These are phyloP conservation scores for Cetonia aurata DNA, from an alignment of 2,888 invertebrate species.

Conservation along the genomic window DNA sequence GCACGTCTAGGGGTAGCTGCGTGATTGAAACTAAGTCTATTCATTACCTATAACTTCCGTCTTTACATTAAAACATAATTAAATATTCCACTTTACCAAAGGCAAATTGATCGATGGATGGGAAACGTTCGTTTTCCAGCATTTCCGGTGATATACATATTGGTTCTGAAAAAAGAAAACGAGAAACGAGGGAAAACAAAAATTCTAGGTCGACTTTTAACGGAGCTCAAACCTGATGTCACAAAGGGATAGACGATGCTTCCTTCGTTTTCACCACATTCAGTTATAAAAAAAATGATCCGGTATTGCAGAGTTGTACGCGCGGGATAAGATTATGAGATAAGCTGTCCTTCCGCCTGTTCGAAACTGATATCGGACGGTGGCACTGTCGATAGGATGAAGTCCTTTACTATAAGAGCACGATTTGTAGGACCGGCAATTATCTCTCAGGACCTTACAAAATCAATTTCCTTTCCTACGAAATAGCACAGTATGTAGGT, in stretches of 20 bases:
- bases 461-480: constrained; percentile 9
- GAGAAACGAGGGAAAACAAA: background rate
- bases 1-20: constrained; percentile 47
- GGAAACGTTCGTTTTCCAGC: constrained; percentile 13
- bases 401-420: background rate
- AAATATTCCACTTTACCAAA: constrained; percentile 43
- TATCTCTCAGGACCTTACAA: constrained; percentile 17
- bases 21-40: constrained; percentile 55
- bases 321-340: constrained; percentile 53
- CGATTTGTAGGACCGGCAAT: constrained; percentile 25
- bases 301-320: constrained; percentile 51
- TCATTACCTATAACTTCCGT: constrained; percentile 53
- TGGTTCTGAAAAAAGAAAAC: background rate
- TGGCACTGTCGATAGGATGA: constrained; percentile 31
- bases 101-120: background rate
- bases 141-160: background rate
- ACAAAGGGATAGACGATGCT: constrained; percentile 6
- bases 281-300: constrained; percentile 38
- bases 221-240: background rate
- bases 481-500: background rate
- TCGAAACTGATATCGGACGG: constrained; percentile 49
- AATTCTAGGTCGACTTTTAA: background rate
- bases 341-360: constrained; percentile 47
- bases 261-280: constrained; percentile 3
- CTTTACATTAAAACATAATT: constrained; percentile 47